phyloP scores from a whole-genome alignment of 2,113 vertebrate species.

The Lagenorhynchus albirostris region DNA sequence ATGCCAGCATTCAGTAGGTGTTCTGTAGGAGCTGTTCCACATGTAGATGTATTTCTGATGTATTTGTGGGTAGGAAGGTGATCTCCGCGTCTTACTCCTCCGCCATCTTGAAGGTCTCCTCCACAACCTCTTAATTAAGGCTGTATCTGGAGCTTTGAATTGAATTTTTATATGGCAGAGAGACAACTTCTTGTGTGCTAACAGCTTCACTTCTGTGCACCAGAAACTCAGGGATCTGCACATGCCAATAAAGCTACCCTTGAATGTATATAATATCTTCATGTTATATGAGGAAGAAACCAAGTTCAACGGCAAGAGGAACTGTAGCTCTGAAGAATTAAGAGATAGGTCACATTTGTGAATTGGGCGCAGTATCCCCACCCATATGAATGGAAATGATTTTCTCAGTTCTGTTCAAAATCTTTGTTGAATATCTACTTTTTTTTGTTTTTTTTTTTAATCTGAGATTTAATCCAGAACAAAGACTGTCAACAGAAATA shows the following conservation, averaged over 20 bases:
- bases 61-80: too few relatives aligned
- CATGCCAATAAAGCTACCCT: not conserved
- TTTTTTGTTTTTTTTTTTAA: not conserved
- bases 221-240: not conserved
- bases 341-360: not conserved
- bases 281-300: not conserved
- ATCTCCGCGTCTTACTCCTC: too few relatives aligned
- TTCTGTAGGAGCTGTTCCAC: too few relatives aligned
- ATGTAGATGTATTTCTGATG: too few relatives aligned
- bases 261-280: not conserved
- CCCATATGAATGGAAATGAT: not conserved
- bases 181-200: constrained; percentile 1
- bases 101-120: not conserved
- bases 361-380: not conserved
- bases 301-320: constrained; percentile 4
- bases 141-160: constrained; percentile 37
- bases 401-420: constrained; percentile 32
- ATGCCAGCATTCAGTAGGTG: too few relatives aligned
- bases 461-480: not conserved
- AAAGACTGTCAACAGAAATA: constrained; percentile 38
- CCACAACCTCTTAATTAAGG: constrained; percentile 47
- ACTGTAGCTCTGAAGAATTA: not conserved
- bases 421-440: not conserved
- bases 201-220: not conserved
- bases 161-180: constrained; percentile 30